Percentiles rank a stretch among this genome's conserved stretches.
phyloP scores from a whole-genome alignment of 2,113 vertebrate species.

The Aix galericulata region DNA sequence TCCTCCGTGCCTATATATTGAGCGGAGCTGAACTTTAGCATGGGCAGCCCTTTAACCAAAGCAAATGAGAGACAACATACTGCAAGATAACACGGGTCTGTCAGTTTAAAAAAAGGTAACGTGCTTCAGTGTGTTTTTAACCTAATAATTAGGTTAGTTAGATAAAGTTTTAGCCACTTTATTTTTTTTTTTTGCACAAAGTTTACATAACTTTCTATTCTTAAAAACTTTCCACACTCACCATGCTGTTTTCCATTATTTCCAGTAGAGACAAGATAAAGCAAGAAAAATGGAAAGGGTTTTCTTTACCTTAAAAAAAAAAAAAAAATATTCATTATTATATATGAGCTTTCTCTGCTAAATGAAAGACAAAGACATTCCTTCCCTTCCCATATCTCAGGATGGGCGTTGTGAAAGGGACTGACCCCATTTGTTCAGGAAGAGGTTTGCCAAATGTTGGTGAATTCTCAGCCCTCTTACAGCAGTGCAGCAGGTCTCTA shows the following conservation, averaged over 20 bases:
- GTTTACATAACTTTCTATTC: not conserved
- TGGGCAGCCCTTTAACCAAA: not conserved
- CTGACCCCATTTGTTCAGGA: not conserved
- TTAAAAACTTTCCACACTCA: not conserved
- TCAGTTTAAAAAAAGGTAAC: not conserved
- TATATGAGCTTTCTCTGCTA: not conserved
- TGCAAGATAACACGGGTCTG: not conserved
- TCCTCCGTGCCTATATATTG: fast-evolving
- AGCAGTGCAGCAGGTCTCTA: not conserved
- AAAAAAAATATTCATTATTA: not conserved
- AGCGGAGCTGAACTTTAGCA: not conserved
- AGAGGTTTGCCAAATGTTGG: not conserved
- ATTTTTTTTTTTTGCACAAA: not conserved
- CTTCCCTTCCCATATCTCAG: not conserved
- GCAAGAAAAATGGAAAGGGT: not conserved
- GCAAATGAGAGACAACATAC: not conserved
- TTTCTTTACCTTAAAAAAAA: not conserved
- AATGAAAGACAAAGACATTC: not conserved
- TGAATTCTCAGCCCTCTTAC: not conserved
- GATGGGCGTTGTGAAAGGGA: not conserved
- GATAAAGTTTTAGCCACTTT: not conserved
- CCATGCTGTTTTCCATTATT: not conserved
- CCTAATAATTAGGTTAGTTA: not conserved
- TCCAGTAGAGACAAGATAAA: not conserved
- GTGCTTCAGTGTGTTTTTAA: not conserved